phyloP scores from a whole-genome alignment of 2,797 vertebrate species.

The Artibeus jamaicensis region DNA sequence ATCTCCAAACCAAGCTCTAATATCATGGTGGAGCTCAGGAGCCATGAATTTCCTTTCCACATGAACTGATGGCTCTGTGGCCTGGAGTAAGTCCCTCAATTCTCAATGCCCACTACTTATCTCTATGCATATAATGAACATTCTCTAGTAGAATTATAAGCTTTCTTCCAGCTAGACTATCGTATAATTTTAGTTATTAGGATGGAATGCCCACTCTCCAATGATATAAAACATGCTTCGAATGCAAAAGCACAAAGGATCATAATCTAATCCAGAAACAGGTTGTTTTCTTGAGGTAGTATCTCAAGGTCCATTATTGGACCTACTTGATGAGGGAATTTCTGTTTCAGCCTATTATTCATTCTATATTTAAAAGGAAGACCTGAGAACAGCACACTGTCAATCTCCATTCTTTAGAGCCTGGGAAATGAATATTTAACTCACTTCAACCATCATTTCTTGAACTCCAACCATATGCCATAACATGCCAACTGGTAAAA shows the following conservation, averaged over 20 bases:
- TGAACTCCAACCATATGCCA: not conserved
- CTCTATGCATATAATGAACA: not conserved
- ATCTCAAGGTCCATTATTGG: slow-evolving; percentile 28
- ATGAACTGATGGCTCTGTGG: not conserved
- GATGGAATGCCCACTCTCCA: slow-evolving; percentile 16
- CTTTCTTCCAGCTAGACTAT: not conserved
- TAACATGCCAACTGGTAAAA: not conserved
- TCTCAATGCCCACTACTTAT: not conserved
- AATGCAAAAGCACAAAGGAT: not conserved
- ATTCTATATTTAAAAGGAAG: slow-evolving; percentile 21
- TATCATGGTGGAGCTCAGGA: not conserved
- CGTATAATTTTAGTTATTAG: slow-evolving; percentile 26
- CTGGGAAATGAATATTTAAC: slow-evolving; percentile 63
- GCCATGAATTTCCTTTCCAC: not conserved
- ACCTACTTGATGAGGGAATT: slow-evolving; percentile 35
- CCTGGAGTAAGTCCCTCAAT: not conserved
- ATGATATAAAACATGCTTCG: not conserved
- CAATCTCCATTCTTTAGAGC: not conserved
- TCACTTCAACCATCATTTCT: not conserved
- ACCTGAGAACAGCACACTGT: not conserved
- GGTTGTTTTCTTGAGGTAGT: not conserved
- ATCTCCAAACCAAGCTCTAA: not conserved
- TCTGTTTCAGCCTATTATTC: slow-evolving; percentile 35
- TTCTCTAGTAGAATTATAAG: not conserved
- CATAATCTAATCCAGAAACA: not conserved